phyloP scores from a whole-genome alignment of 2,113 vertebrate genomes.

The Caloenas nicobarica region DNA sequence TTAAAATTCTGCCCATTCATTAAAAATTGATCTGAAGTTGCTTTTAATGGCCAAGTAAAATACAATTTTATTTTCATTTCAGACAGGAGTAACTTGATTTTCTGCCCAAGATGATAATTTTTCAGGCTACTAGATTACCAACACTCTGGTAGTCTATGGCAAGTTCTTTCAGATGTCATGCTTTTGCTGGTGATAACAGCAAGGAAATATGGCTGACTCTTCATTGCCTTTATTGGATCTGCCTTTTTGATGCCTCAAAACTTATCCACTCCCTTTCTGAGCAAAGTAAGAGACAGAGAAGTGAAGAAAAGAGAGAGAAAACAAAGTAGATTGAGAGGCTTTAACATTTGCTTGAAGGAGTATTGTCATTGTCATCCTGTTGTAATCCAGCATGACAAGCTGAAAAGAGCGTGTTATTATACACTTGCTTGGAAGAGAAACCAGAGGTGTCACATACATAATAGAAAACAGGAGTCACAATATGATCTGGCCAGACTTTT shows the following conservation, averaged over 20 bases:
- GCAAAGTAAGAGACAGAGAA: neutral
- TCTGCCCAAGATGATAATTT: neutral
- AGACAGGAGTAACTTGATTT: neutral
- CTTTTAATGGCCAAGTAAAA: neutral
- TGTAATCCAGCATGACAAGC: conserved; percentile 43
- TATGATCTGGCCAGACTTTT: neutral
- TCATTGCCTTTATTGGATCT: neutral
- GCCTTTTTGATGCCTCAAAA: neutral
- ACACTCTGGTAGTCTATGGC: neutral
- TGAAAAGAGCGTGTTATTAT: conserved; percentile 31
- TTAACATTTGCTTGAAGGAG: neutral
- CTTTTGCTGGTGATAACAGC: neutral
- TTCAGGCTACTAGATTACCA: neutral
- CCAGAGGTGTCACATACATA: neutral
- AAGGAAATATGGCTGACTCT: neutral
- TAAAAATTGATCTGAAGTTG: neutral
- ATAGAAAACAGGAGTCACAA: neutral
- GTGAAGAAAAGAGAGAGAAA: neutral
- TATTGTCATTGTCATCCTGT: neutral
- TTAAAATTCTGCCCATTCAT: neutral
- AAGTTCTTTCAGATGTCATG: neutral
- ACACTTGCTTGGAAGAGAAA: conserved; percentile 13
- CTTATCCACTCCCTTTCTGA: neutral
- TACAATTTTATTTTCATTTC: neutral
- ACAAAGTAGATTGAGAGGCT: neutral